Base-by-base conservation (phyloP, 2,888 invertebrate genomes). In the Mylabris sibirica region DNA sequence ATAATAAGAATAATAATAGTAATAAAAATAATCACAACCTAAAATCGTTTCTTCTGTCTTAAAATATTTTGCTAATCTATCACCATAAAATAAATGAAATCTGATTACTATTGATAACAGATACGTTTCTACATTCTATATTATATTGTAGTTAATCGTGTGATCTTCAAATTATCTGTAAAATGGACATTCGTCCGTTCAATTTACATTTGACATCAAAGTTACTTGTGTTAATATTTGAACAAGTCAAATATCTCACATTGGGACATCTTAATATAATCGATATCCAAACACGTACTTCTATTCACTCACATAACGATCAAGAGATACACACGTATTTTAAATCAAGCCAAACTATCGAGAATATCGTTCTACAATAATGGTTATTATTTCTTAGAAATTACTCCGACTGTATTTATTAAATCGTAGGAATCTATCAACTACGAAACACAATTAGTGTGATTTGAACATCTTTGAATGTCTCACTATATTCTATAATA, bases 311-410 rank as follows among this genome's bases (percentile, higher is more conserved):
- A n/a, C n/a, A 20, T 49, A 49, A 20, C 20, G 17, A 49, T 22
- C 8, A 8, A 30, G 30, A 49, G 20, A 38, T 11, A 60, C 60
- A 69, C 64, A 69, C 41, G 59, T 35, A 65, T 63, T 67, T 57
- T 49, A 49, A 61, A 49, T 38, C 53, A 62, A 61, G 41, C 57
- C 20, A 34, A 63, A 57, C 57, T 11, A 59, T 49, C 22, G 63
- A 65, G 57, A 34, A 68, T 59, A 63, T 41, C 38, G 44, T 64
- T 14, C 24, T 14, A 60, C 63, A 64, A 64, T 64, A 34, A 59
- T 35, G 64, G 64, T 67, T 70, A 70, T 67, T 70, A 70, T 70
- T 70, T 70, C 66, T 69, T 64, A 63, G 62, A 44, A 66, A 60
- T 69, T 44, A 59, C 35, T 62, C 62, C 60, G 30, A 17, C 49